Conservation (phyloP, 1,140 invertebrate genomes). For the Caenorhabditis latens region DNA sequence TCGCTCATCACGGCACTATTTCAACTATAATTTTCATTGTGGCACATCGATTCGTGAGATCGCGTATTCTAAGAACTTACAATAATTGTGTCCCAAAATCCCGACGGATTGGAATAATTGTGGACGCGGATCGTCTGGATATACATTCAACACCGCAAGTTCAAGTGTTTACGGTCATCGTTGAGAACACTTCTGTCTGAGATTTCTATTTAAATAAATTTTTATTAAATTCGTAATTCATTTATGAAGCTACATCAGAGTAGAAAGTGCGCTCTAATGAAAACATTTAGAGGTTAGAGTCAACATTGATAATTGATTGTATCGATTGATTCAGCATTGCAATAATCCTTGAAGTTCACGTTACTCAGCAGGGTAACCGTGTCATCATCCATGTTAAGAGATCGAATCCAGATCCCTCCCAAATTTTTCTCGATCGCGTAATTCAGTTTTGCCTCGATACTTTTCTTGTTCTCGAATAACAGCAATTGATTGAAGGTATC, state of each 20-base stretch:
- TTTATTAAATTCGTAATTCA: too few species aligned
- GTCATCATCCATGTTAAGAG: not conserved
- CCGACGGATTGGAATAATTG: not conserved
- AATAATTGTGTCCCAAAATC: not conserved
- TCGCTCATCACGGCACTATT: conserved; percentile 1
- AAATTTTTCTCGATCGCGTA: not conserved
- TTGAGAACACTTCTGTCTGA: too few species aligned
- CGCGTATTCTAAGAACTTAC: conserved; percentile 6
- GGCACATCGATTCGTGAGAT: conserved; percentile 21
- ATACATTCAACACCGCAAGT: too few species aligned
- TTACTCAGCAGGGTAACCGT: not conserved
- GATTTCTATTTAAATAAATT: too few species aligned
- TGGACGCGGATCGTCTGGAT: too few species aligned
- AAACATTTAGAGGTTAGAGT: not conserved
- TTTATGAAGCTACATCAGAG: too few species aligned
- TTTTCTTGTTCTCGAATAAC: not conserved
- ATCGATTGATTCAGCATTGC: not conserved
- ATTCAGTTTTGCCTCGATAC: not conserved
- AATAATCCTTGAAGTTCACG: not conserved
- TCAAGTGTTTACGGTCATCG: not conserved
- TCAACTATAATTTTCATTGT: conserved; percentile 2
- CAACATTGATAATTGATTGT: not conserved
- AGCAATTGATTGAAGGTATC: not conserved
- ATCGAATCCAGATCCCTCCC: not conserved
- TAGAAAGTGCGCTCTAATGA: too few species aligned